Evolutionary conservation across 2,797 vertebrate genomes (phyloP).

Genomic region (Ispidina picta): DNA sequence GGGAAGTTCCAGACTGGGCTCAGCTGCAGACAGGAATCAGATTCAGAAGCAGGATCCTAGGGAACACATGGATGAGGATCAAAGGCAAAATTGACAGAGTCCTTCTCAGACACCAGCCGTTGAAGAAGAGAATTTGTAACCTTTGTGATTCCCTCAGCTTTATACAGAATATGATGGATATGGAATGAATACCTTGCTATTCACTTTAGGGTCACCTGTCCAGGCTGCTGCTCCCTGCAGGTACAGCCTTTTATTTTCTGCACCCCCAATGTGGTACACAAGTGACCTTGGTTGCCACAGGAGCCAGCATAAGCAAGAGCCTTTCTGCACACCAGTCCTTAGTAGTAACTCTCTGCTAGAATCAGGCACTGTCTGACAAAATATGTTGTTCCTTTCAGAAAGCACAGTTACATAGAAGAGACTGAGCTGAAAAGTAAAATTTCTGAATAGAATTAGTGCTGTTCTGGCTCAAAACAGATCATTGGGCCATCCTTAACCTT

Average conservation of each 20-base stretch:
- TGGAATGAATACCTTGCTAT: not conserved
- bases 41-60: not conserved
- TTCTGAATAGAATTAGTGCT: not conserved
- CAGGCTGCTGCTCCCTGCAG: not conserved
- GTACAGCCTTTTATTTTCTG: not conserved
- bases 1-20: not conserved
- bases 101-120: not conserved
- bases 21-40: not conserved
- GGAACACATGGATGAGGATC: not conserved
- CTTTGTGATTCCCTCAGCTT: not conserved
- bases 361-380: too few species aligned
- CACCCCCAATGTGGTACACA: not conserved
- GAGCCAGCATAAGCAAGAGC: not conserved
- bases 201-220: too few species aligned
- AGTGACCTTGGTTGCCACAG: not conserved
- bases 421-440: not conserved
- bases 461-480: not conserved
- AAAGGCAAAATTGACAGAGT: not conserved
- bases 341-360: not conserved
- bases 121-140: not conserved
- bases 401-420: too few species aligned
- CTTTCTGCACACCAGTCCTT: not conserved
- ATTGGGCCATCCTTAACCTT: not conserved
- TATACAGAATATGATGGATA: not conserved
- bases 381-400: too few species aligned